These are phyloP conservation scores for Hippocampus guttulatus DNA, from an alignment of 2,113 vertebrate species.

Conservation along the genomic window DNA sequence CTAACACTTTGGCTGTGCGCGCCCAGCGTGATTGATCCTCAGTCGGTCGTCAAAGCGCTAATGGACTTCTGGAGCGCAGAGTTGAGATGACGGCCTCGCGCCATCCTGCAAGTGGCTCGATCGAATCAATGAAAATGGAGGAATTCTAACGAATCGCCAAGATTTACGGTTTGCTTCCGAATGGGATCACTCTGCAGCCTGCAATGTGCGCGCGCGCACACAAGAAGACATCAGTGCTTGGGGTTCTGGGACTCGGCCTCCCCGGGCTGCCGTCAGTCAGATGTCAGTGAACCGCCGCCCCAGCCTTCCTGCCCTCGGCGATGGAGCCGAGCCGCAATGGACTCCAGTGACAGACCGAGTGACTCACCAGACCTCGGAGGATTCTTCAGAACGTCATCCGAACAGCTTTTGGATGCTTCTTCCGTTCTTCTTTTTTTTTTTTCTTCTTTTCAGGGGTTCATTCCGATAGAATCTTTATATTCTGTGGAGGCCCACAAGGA, in stretches of 20 bases:
- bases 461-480: too few species aligned
- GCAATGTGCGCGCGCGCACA: not conserved
- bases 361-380: constrained; percentile 52
- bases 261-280: constrained; percentile 35
- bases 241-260: constrained; percentile 14
- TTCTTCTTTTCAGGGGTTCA: too few species aligned
- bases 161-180: not conserved
- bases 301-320: constrained; percentile 33
- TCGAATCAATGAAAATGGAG: constrained; percentile 17
- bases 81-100: constrained; percentile 24
- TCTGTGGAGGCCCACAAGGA: too few species aligned
- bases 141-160: constrained; percentile 3
- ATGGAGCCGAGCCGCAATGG: constrained; percentile 36
- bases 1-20: constrained; percentile 1
- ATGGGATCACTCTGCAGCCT: not conserved
- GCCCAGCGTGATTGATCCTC: constrained; percentile 31
- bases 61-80: constrained; percentile 30
- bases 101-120: constrained; percentile 21
- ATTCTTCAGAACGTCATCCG: constrained; percentile 13
- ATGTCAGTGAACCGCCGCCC: constrained; percentile 42
- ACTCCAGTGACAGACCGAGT: constrained; percentile 45
- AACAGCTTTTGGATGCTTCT: too few species aligned
- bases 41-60: constrained; percentile 23
- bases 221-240: not conserved
- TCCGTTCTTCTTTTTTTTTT: too few species aligned